Percentiles rank a stretch among this genome's conserved stretches.
Conservation (phyloP, 2,888 invertebrate species). For the Pammene fasciana region DNA sequence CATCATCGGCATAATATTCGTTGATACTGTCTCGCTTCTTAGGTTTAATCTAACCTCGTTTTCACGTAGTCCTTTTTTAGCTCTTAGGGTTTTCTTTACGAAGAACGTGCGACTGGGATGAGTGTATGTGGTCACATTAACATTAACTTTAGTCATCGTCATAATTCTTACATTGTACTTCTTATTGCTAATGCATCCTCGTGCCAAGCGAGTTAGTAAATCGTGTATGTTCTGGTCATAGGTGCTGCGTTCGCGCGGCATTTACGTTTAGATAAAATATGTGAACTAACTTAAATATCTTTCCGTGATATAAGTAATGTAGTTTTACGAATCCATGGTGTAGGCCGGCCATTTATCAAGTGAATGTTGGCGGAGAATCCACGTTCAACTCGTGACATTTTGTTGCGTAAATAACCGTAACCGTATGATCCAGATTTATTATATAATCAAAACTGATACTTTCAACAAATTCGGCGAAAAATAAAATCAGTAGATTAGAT, state of each 20-base stretch:
- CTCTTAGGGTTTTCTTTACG: constrained; percentile 68
- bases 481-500: constrained; percentile 1
- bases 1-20: constrained; percentile 67
- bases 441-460: not conserved
- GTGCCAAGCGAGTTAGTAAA: constrained; percentile 65
- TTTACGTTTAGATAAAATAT: constrained; percentile 61
- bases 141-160: constrained; percentile 69
- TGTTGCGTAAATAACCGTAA: no score
- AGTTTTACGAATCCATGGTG: constrained; percentile 56
- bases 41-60: constrained; percentile 68
- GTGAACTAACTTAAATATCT: constrained; percentile 59
- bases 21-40: constrained; percentile 64
- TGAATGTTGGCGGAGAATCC: constrained; percentile 26
- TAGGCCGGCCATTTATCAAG: constrained; percentile 43
- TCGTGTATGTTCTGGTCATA: constrained; percentile 83
- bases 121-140: constrained; percentile 73
- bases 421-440: not conserved
- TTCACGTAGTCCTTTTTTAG: constrained; percentile 71
- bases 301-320: constrained; percentile 56
- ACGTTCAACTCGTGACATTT: constrained; percentile 17
- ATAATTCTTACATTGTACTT: constrained; percentile 61
- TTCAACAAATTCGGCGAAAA: constrained; percentile 2
- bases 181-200: constrained; percentile 61
- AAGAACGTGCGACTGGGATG: constrained; percentile 71
- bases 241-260: constrained; percentile 61